phyloP scores from a whole-genome alignment of 2,797 vertebrate species.

The Mormyrops boulengeri region DNA sequence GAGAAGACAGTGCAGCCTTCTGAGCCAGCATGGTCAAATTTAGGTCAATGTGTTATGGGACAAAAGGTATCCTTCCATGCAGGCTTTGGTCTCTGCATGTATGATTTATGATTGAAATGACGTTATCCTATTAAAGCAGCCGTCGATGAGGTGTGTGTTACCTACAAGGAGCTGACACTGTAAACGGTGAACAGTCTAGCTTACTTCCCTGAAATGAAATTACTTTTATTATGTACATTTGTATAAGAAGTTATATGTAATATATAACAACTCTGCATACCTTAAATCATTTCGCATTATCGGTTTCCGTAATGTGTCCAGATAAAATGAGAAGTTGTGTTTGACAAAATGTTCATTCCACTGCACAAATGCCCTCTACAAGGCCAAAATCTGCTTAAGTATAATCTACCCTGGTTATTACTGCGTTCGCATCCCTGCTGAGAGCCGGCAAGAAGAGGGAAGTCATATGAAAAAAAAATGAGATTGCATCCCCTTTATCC shows the following conservation, averaged over 20 bases:
- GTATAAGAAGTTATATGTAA: not conserved
- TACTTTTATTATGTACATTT: not conserved
- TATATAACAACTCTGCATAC: not conserved
- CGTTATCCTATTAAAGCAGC: not conserved
- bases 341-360: not conserved
- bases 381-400: conserved; percentile 36
- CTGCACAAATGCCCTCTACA: conserved; percentile 30
- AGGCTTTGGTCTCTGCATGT: not conserved
- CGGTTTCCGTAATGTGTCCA: not conserved
- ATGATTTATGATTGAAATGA: not conserved
- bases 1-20: not conserved
- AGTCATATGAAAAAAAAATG: conserved; percentile 53
- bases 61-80: not conserved
- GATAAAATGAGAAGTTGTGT: not conserved
- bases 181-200: not conserved
- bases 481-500: not conserved
- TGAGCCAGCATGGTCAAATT: not conserved
- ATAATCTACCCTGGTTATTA: conserved; percentile 43
- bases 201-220: not conserved
- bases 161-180: not conserved
- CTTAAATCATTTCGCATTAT: not conserved
- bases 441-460: conserved; percentile 45
- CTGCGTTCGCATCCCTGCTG: conserved; percentile 55
- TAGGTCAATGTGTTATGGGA: not conserved
- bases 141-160: not conserved